Evolutionary conservation across 2,113 vertebrate genomes (phyloP), one percentile per base, ranked within the genome.

Genomic region (Microcebus murinus): DNA sequence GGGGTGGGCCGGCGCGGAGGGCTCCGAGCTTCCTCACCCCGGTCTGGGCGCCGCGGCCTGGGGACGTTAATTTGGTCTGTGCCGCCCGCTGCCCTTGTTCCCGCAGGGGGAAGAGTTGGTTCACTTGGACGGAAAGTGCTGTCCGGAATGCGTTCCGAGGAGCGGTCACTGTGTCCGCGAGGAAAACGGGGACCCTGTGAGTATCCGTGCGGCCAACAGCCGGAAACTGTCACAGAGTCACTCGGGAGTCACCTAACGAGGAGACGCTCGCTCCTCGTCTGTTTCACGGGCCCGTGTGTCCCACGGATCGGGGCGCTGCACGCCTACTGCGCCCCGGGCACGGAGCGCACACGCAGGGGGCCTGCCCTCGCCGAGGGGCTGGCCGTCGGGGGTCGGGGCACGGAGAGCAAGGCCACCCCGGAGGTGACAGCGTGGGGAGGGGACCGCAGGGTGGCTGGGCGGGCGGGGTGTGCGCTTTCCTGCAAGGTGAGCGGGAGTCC

Each of bases 71-170:
- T 97, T 94, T 96, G 6, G 0, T 97, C 39, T 97, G 61, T 96
- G 74, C 91, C 42, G 42, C 87, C 87, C 95, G 89, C 83, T 93
- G 52, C 81, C 91, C 86, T 96, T 93, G 63, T 98, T 91, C 97
- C 97, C 52, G 25, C 96, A 99, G 99, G 99, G 98, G 57, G 99
- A 99, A 94, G 99, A 99, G 97, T 98, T 99, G 87, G 95, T 99
- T 96, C 98, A 99, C 94, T 97, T 99, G 39, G 97, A 98, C 52
- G 99, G 98, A 68, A 99, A 99, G 96, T 99, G 99, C 97, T 99
- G 99, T 95, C 98, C 99, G 18, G 99, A 99, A 98, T 99, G 99
- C 97, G 97, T 98, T 81, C 97, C 98, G 4, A 96, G 85, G 13
- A 98, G 79, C 52, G 95, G 98, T 10, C 92, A 97, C 92, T 99